Evolutionary conservation across 2,113 vertebrate species (phyloP).

Genomic region (Felis catus): F.catus_Fca126_mat1.0 CM031419.1:24082501-24083000

Average conservation of each 20-base stretch:
- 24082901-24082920: slow-evolving; percentile 42
- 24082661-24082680: slow-evolving; percentile 8
- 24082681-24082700: slow-evolving; percentile 33
- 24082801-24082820: neutral
- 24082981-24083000: neutral
- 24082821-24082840: neutral
- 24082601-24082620: neutral
- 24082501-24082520: too few species aligned
- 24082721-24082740: slow-evolving; percentile 17
- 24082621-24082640: neutral
- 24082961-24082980: slow-evolving; percentile 13
- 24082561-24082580: neutral
- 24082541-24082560: neutral
- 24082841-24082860: neutral
- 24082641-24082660: neutral
- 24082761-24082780: neutral
- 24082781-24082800: neutral
- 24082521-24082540: neutral
- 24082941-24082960: slow-evolving; percentile 52
- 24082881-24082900: neutral
- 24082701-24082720: neutral
- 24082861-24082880: neutral
- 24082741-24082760: neutral
- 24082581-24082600: neutral
- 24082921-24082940: slow-evolving; percentile 35